Conservation (phyloP, 2,113 vertebrate species). For the Chloropsis hardwickii region DNA sequence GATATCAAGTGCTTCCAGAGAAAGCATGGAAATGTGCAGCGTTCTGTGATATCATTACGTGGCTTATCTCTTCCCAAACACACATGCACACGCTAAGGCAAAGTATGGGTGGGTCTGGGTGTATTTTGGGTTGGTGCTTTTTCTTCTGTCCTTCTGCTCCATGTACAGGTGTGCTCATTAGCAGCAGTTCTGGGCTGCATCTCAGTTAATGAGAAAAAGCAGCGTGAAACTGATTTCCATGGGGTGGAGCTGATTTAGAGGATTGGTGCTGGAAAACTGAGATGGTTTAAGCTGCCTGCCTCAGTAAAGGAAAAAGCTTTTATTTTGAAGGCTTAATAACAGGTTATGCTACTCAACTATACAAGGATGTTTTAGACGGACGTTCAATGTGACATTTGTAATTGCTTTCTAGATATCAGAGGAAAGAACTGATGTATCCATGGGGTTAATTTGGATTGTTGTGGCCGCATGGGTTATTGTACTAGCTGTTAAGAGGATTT, state of each 20-base stretch:
- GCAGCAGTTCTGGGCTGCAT: not conserved
- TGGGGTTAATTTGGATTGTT: constrained; percentile 43
- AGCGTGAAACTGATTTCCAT: not conserved
- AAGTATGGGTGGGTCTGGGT: not conserved
- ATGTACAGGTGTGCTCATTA: not conserved
- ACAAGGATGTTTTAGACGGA: not conserved
- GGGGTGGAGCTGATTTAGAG: not conserved
- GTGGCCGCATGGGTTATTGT: constrained; percentile 10
- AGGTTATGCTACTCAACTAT: not conserved
- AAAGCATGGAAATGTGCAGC: not conserved
- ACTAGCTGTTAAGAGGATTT: constrained; percentile 50
- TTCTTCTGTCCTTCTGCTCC: not conserved
- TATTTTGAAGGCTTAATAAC: constrained; percentile 1
- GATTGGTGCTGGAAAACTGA: not conserved
- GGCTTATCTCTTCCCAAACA: not conserved
- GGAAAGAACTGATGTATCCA: not conserved
- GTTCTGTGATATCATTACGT: not conserved
- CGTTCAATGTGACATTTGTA: not conserved
- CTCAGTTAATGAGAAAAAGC: not conserved
- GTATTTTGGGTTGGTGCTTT: not conserved
- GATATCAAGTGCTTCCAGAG: not conserved
- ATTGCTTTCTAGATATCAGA: constrained; percentile 6
- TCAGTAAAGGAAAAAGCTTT: not conserved
- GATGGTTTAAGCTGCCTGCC: not conserved
- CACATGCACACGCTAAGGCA: rapidly evolving